phyloP scores from a whole-genome alignment of 2,888 invertebrate genomes.

The Xanthia icteritia region DNA sequence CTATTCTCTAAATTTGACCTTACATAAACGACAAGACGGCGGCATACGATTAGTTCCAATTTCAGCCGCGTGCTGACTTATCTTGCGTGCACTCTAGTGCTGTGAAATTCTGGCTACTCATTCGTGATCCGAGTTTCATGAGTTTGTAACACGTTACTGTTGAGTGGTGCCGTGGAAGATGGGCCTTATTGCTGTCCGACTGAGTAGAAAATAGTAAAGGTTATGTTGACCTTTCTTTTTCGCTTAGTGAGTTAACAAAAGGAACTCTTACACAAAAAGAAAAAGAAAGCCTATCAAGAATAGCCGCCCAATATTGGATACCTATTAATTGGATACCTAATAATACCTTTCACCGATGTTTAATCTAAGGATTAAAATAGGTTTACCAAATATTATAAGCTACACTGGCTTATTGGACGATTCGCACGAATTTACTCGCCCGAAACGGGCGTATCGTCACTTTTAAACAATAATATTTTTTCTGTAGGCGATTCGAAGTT shows the following conservation, averaged over 20 bases:
- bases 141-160: background rate
- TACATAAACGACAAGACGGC: too few relatives aligned
- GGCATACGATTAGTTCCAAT: too few relatives aligned
- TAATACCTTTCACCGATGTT: background rate
- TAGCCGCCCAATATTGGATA: slow-evolving; percentile 1
- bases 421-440: too few relatives aligned
- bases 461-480: too few relatives aligned
- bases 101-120: background rate
- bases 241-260: slow-evolving; percentile 16
- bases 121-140: background rate
- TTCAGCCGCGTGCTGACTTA: too few relatives aligned
- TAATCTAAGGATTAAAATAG: slow-evolving; percentile 3
- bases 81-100: background rate
- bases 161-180: background rate
- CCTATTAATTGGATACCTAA: slow-evolving; percentile 2
- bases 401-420: background rate
- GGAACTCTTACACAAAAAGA: slow-evolving; percentile 11
- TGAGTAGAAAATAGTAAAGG: slow-evolving; percentile 11
- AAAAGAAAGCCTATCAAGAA: slow-evolving; percentile 3
- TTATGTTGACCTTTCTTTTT: slow-evolving; percentile 15
- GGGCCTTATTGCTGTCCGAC: background rate
- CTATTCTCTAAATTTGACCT: too few relatives aligned
- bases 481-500: too few relatives aligned
- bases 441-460: too few relatives aligned
- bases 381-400: background rate